Conservation (phyloP, 2,888 invertebrate species). For the Metallyticus violacea region DNA sequence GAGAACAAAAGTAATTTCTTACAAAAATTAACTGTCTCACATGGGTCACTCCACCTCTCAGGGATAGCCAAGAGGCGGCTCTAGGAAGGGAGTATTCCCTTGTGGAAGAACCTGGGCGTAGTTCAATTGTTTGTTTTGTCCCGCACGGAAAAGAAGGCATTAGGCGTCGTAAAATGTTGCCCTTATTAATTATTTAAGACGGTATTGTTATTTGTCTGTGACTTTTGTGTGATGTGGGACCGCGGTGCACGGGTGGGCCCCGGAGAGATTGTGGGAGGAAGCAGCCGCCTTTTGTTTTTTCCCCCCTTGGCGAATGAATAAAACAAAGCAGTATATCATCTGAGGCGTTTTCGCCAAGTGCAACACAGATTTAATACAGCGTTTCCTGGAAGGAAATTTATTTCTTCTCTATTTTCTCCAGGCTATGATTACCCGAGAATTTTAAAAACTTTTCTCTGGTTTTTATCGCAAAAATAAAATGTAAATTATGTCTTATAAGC, state of each 20-base stretch:
- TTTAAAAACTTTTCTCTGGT: background rate
- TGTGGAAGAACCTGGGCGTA: no score
- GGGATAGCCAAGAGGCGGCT: no score
- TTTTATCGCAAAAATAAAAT: background rate
- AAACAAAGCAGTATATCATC: background rate
- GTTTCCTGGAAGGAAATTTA: background rate
- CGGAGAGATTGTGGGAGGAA: background rate
- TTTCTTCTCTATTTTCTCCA: background rate
- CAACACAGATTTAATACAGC: background rate
- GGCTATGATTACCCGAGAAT: background rate
- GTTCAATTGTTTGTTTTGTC: background rate
- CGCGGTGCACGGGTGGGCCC: background rate
- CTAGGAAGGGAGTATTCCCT: background rate
- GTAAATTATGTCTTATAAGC: background rate
- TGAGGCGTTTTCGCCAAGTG: background rate
- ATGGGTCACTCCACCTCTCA: background rate
- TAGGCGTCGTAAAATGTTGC: background rate
- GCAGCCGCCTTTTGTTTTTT: background rate
- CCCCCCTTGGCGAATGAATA: background rate
- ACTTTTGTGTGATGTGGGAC: background rate
- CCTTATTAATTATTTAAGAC: slow-evolving; percentile 5
- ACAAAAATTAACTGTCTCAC: background rate
- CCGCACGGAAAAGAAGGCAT: background rate
- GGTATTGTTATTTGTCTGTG: background rate
- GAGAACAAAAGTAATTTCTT: background rate